Base-by-base conservation (phyloP, 2,113 vertebrate species). In the Turnix velox region DNA sequence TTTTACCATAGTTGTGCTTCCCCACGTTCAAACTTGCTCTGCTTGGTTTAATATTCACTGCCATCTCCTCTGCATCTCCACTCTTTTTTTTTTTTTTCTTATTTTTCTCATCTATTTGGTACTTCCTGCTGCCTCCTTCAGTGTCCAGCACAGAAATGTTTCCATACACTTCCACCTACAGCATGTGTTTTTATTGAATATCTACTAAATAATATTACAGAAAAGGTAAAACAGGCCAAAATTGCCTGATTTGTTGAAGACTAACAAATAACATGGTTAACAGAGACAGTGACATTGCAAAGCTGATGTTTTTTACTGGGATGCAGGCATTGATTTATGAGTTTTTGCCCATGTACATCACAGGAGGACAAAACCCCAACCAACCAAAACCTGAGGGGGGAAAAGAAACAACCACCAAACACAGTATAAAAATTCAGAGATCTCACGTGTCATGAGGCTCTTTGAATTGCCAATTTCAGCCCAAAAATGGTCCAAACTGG, bases 141-240 rank as follows among this genome's bases (percentile, higher is more conserved):
- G 33, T 72, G 86, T 73, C 87, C 80, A 2, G 45, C 17, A 16
- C 42, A 31, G 92, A 83, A 81, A 90, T 83, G 83, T 92, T 93
- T 95, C 19, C 82, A 22, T 92, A 52, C 88, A 82, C 88, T 93
- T 89, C 95, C 94, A 96, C 92, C 91, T 94, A 72, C 91, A 82
- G 94, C 86, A 95, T 89, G 84, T 91, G 80, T 75, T 90, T 91
- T 84, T 87, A 96, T 96, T 88, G 81, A 96, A 16, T 82, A 76
- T 18, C 84, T 92, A 37, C 84, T 49, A 87, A 87, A 84, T 87
- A 72, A 88, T 90, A 75, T 84, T 88, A 63, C 83, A 81, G 90
- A 12, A 78, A 86, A 96, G 92, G 91, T 48, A 91, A 79, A 90
- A 1, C 58, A 84, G 92, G 94, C 91, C 92, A 89, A 89, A 91